These are phyloP conservation scores for Clarias fuscus DNA, from an alignment of 2,797 vertebrate genomes.

Conservation along the genomic window DNA sequence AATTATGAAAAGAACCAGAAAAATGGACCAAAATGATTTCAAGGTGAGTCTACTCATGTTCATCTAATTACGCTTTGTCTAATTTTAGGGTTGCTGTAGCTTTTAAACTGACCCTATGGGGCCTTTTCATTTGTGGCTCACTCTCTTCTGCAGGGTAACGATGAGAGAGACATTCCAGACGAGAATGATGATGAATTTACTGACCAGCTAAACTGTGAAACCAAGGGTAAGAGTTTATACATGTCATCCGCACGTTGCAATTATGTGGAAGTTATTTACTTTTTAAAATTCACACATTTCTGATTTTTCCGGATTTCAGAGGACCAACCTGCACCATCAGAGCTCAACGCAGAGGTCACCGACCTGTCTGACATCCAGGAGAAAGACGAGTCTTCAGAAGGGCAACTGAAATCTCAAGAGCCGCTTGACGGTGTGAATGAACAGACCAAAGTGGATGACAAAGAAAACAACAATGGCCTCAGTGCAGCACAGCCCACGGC, in stretches of 20 bases:
- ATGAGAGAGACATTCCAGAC: slow-evolving; percentile 59
- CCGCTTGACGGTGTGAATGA: slow-evolving; percentile 69
- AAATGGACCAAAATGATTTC: slow-evolving; percentile 74
- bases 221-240: slow-evolving; percentile 59
- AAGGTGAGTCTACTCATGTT: slow-evolving; percentile 73
- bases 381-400: slow-evolving; percentile 51
- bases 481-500: slow-evolving; percentile 68
- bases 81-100: background rate
- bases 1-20: slow-evolving; percentile 95
- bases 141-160: slow-evolving; percentile 65
- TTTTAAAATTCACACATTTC: background rate
- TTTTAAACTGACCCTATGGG: background rate
- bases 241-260: background rate
- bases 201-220: slow-evolving; percentile 65
- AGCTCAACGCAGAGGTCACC: slow-evolving; percentile 45
- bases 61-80: background rate
- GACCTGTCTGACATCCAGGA: slow-evolving; percentile 49
- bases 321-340: slow-evolving; percentile 38
- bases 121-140: background rate
- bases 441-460: slow-evolving; percentile 65
- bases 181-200: slow-evolving; percentile 65
- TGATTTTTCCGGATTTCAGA: background rate
- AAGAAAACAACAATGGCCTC: slow-evolving; percentile 69
- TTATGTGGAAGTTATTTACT: background rate
- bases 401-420: slow-evolving; percentile 50